These are phyloP conservation scores for Myotis pilosus DNA, from an alignment of 2,797 vertebrate genomes.

Conservation along the genomic window DNA sequence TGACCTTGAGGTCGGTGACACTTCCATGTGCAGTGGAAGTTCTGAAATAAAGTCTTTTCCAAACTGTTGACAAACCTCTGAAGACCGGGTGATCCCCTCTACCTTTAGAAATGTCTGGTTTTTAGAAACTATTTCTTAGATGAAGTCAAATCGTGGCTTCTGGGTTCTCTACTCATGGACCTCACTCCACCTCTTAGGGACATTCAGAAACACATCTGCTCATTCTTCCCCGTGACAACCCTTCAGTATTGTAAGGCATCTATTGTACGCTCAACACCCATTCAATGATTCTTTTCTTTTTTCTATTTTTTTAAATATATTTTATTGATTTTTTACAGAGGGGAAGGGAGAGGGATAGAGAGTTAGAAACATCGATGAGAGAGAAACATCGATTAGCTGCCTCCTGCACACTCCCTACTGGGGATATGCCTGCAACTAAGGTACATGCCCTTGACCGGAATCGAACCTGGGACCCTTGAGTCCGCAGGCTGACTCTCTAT, in stretches of 20 bases:
- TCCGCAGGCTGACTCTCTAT: too few relatives aligned
- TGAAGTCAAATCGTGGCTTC: background rate
- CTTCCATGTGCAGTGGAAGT: background rate
- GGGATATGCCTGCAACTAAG: too few relatives aligned
- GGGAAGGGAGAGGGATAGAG: too few relatives aligned
- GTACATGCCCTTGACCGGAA: too few relatives aligned
- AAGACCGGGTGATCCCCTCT: background rate
- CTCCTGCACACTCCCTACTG: too few relatives aligned
- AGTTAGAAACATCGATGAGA: too few relatives aligned
- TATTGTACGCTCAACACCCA: fast-evolving
- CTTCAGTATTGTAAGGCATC: background rate
- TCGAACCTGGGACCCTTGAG: too few relatives aligned
- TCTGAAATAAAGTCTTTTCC: background rate
- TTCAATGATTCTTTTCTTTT: background rate
- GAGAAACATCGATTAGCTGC: too few relatives aligned
- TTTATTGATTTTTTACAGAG: too few relatives aligned
- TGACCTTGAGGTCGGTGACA: background rate
- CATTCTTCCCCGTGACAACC: background rate
- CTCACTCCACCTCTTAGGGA: background rate
- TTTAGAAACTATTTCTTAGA: background rate
- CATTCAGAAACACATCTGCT: background rate
- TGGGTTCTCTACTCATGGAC: background rate
- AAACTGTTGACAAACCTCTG: background rate
- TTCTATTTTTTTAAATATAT: background rate
- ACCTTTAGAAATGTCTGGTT: background rate